Evolutionary conservation across 2,888 invertebrate genomes (phyloP).

Genomic region (Xestia rhomboidea): DNA sequence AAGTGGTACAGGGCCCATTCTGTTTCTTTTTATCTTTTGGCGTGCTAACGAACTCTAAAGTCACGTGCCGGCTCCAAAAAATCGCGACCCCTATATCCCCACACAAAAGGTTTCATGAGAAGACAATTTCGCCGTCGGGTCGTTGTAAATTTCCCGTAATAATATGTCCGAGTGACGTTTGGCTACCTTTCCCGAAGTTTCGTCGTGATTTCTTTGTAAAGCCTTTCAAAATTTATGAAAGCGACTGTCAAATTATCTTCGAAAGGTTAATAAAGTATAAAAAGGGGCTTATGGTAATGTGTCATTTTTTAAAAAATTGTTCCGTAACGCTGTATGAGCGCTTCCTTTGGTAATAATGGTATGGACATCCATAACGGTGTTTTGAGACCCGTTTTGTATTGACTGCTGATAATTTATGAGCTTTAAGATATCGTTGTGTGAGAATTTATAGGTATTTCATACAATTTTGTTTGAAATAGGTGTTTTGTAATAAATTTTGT

Average conservation of each 20-base stretch:
- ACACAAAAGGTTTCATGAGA: constrained; percentile 66
- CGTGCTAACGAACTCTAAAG: neutral
- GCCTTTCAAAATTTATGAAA: constrained; percentile 79
- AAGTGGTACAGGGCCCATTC: neutral
- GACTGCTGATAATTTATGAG: constrained; percentile 56
- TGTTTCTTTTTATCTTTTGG: neutral
- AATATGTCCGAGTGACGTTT: constrained; percentile 74
- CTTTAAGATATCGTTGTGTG: constrained; percentile 35
- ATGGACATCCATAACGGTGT: constrained; percentile 61
- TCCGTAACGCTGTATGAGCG: constrained; percentile 36
- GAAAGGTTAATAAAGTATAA: constrained; percentile 78
- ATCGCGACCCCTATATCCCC: constrained; percentile 40
- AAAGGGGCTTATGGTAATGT: constrained; percentile 72
- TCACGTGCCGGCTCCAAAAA: constrained; percentile 19
- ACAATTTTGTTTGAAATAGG: constrained; percentile 30
- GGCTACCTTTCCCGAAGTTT: constrained; percentile 68
- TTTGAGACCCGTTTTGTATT: constrained; percentile 58
- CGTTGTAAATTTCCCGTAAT: constrained; percentile 75
- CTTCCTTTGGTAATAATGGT: constrained; percentile 52
- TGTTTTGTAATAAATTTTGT: constrained; percentile 11
- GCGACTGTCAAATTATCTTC: constrained; percentile 84
- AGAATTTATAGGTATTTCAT: constrained; percentile 42
- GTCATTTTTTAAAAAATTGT: constrained; percentile 70
- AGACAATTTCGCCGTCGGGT: constrained; percentile 67
- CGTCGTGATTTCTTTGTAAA: constrained; percentile 71